A percentile compares a stretch with the other conserved stretches of the same genome.
These are phyloP conservation scores for Fistularia commersonii DNA, from an alignment of 2,797 vertebrate species.

Conservation along the genomic window DNA sequence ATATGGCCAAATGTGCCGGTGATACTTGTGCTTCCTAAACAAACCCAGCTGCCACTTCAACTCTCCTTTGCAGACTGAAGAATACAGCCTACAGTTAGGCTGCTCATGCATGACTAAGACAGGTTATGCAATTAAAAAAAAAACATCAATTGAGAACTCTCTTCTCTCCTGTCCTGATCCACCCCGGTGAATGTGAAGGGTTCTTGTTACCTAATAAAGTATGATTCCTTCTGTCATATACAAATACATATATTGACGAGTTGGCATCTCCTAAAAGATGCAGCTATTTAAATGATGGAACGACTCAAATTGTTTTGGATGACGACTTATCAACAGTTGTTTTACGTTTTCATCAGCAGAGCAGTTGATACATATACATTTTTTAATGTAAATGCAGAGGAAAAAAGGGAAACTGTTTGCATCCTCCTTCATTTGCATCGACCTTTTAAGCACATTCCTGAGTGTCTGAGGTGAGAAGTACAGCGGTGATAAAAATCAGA, in stretches of 20 bases:
- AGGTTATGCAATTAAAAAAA: slow-evolving; percentile 46
- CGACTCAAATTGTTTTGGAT: too few relatives aligned
- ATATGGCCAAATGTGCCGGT: not conserved
- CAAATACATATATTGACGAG: not conserved
- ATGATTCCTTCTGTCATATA: not conserved
- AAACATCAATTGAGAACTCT: slow-evolving; percentile 13
- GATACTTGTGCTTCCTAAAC: slow-evolving; percentile 15
- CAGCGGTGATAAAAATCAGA: slow-evolving; percentile 6
- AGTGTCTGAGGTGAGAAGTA: slow-evolving; percentile 1
- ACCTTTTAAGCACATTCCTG: not conserved
- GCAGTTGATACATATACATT: too few relatives aligned
- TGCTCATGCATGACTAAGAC: slow-evolving; percentile 49
- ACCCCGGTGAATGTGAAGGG: slow-evolving; percentile 8
- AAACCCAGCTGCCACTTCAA: slow-evolving; percentile 14
- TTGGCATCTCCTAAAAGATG: not conserved
- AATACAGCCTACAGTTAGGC: slow-evolving; percentile 38
- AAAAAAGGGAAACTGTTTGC: not conserved
- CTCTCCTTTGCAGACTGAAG: slow-evolving; percentile 31
- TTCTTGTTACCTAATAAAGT: slow-evolving; percentile 6
- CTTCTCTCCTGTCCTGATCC: slow-evolving; percentile 17
- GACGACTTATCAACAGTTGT: too few relatives aligned
- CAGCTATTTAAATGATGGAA: not conserved
- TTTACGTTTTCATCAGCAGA: too few relatives aligned
- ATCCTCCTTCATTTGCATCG: slow-evolving; percentile 2
- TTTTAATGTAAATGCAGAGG: not conserved